phyloP scores from a whole-genome alignment of 2,797 vertebrate species.

The Enteromius argenteus region DNA sequence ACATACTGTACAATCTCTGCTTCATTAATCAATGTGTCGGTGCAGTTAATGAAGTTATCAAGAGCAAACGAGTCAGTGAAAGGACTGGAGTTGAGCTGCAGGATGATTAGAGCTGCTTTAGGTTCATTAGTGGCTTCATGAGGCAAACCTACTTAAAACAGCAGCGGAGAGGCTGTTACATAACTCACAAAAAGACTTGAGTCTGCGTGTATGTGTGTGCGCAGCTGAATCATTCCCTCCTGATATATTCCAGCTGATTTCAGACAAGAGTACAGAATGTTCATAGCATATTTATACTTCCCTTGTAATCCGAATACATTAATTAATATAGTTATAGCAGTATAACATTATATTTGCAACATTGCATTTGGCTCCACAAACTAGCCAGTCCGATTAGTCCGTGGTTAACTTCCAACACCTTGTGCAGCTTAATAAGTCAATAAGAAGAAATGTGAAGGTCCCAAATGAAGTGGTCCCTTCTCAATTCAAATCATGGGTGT shows the following conservation, averaged over 20 bases:
- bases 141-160: slow-evolving; percentile 13
- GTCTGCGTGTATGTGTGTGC: neutral
- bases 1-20: slow-evolving; percentile 21
- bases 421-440: neutral
- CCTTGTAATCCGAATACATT: neutral
- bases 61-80: slow-evolving; percentile 6
- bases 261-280: neutral
- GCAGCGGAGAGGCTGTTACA: neutral
- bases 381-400: neutral
- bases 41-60: slow-evolving; percentile 25
- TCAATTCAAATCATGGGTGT: neutral
- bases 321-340: neutral
- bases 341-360: neutral
- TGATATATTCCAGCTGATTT: slow-evolving; percentile 2
- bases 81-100: neutral
- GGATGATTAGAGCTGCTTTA: slow-evolving; percentile 23
- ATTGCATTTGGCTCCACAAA: neutral
- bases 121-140: slow-evolving; percentile 38
- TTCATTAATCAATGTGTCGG: slow-evolving; percentile 17
- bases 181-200: neutral
- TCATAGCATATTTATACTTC: no score
- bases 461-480: neutral
- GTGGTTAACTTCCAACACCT: neutral
- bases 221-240: neutral
- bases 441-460: neutral